Evolutionary conservation across 2,888 invertebrate genomes (phyloP).

Genomic region (Masnerella sp.): DNA sequence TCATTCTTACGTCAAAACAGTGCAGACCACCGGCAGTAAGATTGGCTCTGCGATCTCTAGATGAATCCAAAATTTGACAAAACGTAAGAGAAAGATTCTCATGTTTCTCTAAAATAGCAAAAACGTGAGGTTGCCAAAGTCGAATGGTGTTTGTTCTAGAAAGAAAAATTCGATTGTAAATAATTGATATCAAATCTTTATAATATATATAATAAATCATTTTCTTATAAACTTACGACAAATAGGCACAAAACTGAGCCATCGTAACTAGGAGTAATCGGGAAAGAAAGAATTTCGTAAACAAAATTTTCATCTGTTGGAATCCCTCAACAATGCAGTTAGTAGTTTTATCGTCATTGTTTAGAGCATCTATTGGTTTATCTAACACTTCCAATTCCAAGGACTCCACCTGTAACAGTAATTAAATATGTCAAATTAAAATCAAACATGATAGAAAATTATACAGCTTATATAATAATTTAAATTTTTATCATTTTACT

Average conservation of each 20-base stretch:
- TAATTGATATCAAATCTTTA: too few relatives aligned
- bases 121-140: slow-evolving; percentile 92
- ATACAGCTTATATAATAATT: too few relatives aligned
- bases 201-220: too few relatives aligned
- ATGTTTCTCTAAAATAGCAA: slow-evolving; percentile 79
- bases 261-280: slow-evolving; percentile 82
- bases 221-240: slow-evolving; percentile 57
- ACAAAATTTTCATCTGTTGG: slow-evolving; percentile 83
- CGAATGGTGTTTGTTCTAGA: slow-evolving; percentile 87
- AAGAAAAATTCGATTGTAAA: slow-evolving; percentile 20
- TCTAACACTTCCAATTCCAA: slow-evolving; percentile 72
- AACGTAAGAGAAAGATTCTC: slow-evolving; percentile 64
- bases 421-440: not conserved
- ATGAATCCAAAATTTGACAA: slow-evolving; percentile 69
- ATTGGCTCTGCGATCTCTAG: slow-evolving; percentile 24
- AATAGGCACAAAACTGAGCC: slow-evolving; percentile 79
- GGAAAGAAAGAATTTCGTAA: slow-evolving; percentile 81
- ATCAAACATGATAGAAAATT: not conserved
- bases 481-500: not conserved
- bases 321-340: slow-evolving; percentile 80
- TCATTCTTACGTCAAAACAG: slow-evolving; percentile 34
- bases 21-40: not conserved
- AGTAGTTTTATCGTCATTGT: slow-evolving; percentile 74
- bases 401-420: slow-evolving; percentile 71
- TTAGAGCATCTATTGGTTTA: not conserved